Percentiles rank a stretch among this genome's conserved stretches.
These are phyloP conservation scores for Brenthis daphne DNA, from an alignment of 2,888 invertebrate species.

Conservation along the genomic window DNA sequence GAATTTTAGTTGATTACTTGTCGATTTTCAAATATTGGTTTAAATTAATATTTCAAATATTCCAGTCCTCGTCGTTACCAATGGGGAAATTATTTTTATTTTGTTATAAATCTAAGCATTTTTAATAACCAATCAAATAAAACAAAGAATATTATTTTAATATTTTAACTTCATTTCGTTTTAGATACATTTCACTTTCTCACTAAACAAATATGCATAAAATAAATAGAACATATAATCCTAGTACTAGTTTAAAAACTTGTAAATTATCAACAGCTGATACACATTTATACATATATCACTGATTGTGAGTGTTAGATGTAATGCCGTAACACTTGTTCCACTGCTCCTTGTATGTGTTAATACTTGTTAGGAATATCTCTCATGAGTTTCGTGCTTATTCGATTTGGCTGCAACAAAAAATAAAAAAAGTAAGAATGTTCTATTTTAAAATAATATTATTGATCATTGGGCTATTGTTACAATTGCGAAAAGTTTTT, in stretches of 20 bases:
- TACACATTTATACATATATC: slow-evolving; percentile 56
- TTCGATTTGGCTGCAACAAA: slow-evolving; percentile 69
- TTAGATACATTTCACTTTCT: slow-evolving; percentile 14
- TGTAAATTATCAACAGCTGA: slow-evolving; percentile 60
- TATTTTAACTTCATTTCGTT: slow-evolving; percentile 1
- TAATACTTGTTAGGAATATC: slow-evolving; percentile 67
- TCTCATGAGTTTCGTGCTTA: slow-evolving; percentile 50
- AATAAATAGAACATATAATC: slow-evolving; percentile 59
- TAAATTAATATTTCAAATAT: no score
- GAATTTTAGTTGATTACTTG: no score
- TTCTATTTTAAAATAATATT: neutral
- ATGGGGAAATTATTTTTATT: no score
- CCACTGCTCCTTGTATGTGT: slow-evolving; percentile 53
- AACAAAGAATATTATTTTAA: neutral
- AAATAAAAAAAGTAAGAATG: slow-evolving; percentile 33
- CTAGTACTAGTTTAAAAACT: slow-evolving; percentile 65
- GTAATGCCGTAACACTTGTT: slow-evolving; percentile 40
- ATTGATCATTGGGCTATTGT: neutral
- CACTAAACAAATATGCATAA: slow-evolving; percentile 49
- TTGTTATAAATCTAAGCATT: no score
- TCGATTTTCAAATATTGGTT: no score
- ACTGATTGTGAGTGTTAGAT: slow-evolving; percentile 43
- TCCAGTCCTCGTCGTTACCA: no score
- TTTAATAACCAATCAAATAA: no score
- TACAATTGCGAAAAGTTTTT: neutral